phyloP scores from a whole-genome alignment of 2,797 vertebrate species.

The Centropyge bicolor region DNA sequence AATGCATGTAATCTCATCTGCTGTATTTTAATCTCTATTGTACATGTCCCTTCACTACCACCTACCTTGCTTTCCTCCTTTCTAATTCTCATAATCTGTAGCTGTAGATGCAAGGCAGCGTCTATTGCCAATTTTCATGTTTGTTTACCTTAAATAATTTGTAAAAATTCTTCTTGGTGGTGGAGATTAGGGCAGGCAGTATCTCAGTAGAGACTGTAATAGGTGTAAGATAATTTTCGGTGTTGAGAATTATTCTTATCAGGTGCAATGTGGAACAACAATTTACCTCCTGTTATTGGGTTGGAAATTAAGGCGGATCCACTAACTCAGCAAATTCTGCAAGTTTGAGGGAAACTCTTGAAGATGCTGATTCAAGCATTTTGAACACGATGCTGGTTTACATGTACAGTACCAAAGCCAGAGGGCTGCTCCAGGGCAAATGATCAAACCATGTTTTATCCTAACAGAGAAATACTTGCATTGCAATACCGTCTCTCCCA shows the following conservation, averaged over 20 bases:
- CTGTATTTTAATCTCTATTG: slow-evolving; percentile 13
- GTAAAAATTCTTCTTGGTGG: neutral
- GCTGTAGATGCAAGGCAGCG: slow-evolving; percentile 9
- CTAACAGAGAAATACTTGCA: slow-evolving; percentile 52
- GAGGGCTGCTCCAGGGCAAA: slow-evolving; percentile 65
- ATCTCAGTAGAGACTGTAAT: slow-evolving; percentile 34
- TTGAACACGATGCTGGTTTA: slow-evolving; percentile 60
- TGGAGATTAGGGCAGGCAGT: slow-evolving; percentile 44
- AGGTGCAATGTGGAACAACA: slow-evolving; percentile 63
- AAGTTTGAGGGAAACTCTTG: slow-evolving; percentile 66
- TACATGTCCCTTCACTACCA: neutral
- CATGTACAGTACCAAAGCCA: slow-evolving; percentile 59
- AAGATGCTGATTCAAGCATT: slow-evolving; percentile 74
- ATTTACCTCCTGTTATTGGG: slow-evolving; percentile 63
- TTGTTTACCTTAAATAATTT: slow-evolving; percentile 24
- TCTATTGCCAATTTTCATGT: slow-evolving; percentile 1
- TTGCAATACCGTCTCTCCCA: slow-evolving; percentile 29
- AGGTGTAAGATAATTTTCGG: slow-evolving; percentile 41
- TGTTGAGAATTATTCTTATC: slow-evolving; percentile 57
- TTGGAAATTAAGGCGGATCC: slow-evolving; percentile 63
- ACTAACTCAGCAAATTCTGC: slow-evolving; percentile 69
- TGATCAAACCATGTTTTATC: slow-evolving; percentile 71
- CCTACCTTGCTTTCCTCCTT: slow-evolving; percentile 20
- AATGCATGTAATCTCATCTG: neutral
- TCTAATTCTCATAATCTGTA: slow-evolving; percentile 1